These are phyloP conservation scores for Bradypus variegatus DNA, from an alignment of 2,797 vertebrate species.

Conservation along the genomic window DNA sequence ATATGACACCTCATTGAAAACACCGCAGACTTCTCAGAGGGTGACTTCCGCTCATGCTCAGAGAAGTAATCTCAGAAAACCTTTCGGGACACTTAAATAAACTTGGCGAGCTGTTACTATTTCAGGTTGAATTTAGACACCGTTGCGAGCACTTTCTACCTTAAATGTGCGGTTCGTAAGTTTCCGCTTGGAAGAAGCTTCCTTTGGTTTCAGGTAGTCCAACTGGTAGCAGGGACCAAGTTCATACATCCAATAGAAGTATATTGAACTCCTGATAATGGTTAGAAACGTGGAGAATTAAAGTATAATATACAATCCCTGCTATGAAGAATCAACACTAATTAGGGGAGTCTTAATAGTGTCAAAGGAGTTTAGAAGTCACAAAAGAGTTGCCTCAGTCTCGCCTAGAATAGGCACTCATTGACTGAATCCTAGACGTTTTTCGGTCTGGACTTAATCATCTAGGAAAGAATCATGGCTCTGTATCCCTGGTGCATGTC, in stretches of 20 bases:
- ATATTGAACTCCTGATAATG: background rate
- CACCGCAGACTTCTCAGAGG: background rate
- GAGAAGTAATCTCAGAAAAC: slow-evolving; percentile 3
- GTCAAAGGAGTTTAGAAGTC: background rate
- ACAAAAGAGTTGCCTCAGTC: background rate
- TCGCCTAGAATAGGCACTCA: background rate
- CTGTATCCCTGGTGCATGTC: background rate
- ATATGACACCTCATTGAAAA: background rate
- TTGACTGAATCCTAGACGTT: background rate
- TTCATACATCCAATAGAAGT: background rate
- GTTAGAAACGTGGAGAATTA: background rate
- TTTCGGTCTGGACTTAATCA: background rate
- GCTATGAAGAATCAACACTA: background rate
- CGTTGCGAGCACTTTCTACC: background rate
- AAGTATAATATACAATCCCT: background rate
- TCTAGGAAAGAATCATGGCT: background rate
- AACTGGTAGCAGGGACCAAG: background rate
- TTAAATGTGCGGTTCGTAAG: background rate
- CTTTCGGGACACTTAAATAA: background rate
- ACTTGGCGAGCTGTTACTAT: background rate
- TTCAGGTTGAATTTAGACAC: background rate
- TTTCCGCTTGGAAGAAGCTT: background rate
- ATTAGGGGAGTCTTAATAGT: background rate
- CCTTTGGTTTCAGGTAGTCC: background rate
- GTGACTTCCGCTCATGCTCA: slow-evolving; percentile 58